A percentile compares a stretch with the other conserved stretches of the same genome.
These are phyloP conservation scores for Scylla paramamosain DNA, from an alignment of 1,140 invertebrate genomes.

Conservation along the genomic window DNA sequence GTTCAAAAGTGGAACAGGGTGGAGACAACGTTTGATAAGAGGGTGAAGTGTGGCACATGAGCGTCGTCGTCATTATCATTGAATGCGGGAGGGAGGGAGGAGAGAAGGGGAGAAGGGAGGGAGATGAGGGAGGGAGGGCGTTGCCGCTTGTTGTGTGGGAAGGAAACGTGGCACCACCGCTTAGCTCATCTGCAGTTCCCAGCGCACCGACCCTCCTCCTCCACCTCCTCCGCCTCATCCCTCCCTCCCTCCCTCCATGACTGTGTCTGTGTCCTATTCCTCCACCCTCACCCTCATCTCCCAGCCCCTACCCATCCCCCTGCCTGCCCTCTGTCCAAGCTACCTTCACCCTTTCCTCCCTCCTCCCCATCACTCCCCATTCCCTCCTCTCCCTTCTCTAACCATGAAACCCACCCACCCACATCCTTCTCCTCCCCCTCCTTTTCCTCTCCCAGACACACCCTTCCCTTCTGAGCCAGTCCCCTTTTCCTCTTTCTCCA, in stretches of 20 bases:
- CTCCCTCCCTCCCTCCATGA: not conserved
- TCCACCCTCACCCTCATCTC: not conserved
- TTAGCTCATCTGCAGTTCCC: slow-evolving; percentile 11
- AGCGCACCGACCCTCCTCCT: not conserved
- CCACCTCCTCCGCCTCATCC: not conserved
- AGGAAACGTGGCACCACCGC: not conserved
- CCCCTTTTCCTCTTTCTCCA: too few species aligned
- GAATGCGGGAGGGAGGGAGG: not conserved
- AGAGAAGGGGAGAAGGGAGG: not conserved
- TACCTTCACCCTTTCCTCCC: not conserved
- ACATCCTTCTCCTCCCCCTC: too few species aligned
- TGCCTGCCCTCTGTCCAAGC: not conserved
- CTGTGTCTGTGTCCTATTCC: not conserved
- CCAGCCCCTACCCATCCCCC: too few species aligned
- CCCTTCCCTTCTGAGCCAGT: too few species aligned
- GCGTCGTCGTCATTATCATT: slow-evolving; percentile 21
- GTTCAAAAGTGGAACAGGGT: slow-evolving; percentile 10
- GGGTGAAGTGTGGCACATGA: slow-evolving; percentile 11
- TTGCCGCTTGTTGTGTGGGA: not conserved
- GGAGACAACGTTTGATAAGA: not conserved
- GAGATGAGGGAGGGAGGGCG: not conserved
- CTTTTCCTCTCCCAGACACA: too few species aligned
- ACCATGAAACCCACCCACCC: too few species aligned
- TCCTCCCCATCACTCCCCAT: too few species aligned
- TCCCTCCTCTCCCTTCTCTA: too few species aligned